Conservation (phyloP, 1,140 invertebrate species). For the Drosophila insularis region DNA sequence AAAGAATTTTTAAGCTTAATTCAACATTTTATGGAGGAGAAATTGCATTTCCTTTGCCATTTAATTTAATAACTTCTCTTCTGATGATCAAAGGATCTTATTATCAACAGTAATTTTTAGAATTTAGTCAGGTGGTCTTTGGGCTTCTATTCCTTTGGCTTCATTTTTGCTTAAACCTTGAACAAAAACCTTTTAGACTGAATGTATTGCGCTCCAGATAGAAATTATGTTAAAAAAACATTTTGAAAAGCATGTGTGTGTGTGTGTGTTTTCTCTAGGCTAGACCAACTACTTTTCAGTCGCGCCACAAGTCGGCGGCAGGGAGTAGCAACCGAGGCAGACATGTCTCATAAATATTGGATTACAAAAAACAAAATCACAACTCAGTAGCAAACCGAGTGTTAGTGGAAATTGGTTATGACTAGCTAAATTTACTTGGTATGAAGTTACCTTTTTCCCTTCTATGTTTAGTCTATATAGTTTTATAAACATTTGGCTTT, state of each 20-base stretch:
- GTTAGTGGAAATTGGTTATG: constrained; percentile 14
- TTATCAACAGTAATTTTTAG: too few relatives aligned
- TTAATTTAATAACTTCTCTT: too few relatives aligned
- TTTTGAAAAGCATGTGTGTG: background rate
- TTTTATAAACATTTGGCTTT: too few relatives aligned
- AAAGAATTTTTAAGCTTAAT: too few relatives aligned
- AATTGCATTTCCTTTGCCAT: too few relatives aligned
- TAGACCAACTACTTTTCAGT: background rate
- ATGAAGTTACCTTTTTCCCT: constrained; percentile 15
- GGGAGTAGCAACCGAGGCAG: constrained; percentile 19
- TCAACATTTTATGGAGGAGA: too few relatives aligned
- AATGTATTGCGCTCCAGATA: background rate
- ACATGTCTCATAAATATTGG: constrained; percentile 63
- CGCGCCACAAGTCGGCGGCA: background rate
- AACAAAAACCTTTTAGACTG: background rate
- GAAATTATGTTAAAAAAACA: background rate
- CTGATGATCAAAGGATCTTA: too few relatives aligned
- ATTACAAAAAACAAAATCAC: constrained; percentile 54
- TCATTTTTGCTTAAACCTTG: background rate
- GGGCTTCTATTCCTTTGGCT: too few relatives aligned
- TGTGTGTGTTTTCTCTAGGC: background rate
- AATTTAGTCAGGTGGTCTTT: too few relatives aligned
- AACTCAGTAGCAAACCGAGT: constrained; percentile 23
- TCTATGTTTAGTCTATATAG: constrained; percentile 60
- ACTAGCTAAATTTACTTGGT: too few relatives aligned